Conservation (phyloP, 2,888 invertebrate species). For the Thyatira batis region DNA sequence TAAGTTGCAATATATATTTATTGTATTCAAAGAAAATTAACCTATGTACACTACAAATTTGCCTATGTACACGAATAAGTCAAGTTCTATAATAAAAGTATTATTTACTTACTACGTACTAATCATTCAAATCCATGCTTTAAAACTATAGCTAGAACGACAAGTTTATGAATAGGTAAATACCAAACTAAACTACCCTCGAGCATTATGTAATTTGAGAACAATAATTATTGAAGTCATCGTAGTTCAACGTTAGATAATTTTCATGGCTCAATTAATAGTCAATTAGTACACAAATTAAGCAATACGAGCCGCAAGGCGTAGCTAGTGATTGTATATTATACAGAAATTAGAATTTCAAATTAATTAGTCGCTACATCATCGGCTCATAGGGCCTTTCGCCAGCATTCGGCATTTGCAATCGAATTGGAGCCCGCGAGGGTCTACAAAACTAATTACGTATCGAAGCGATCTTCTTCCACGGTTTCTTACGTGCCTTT, state of each 20-base stretch:
- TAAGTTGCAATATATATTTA: no score
- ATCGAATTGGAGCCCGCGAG: slow-evolving; percentile 66
- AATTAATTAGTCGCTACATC: slow-evolving; percentile 63
- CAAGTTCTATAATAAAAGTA: no score
- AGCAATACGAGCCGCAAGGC: background rate
- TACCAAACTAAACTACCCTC: no score
- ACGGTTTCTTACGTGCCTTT: slow-evolving; percentile 82
- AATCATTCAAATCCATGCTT: no score
- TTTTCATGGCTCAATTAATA: no score
- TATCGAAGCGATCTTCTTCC: slow-evolving; percentile 78
- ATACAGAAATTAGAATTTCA: slow-evolving; percentile 60
- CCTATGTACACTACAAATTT: no score
- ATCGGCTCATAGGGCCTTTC: slow-evolving; percentile 39
- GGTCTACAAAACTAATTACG: slow-evolving; percentile 80
- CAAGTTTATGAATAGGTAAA: no score
- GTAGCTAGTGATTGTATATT: slow-evolving; percentile 24
- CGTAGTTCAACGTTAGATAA: no score
- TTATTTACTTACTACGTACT: no score
- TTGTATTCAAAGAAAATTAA: no score
- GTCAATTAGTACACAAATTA: background rate
- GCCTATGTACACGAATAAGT: no score
- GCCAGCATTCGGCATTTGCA: slow-evolving; percentile 59
- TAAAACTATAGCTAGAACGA: no score
- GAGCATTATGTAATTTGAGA: slow-evolving; percentile 1
- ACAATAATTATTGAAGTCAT: slow-evolving; percentile 18